Conservation (phyloP, 2,113 vertebrate species). For the Pungitius pungitius region DNA sequence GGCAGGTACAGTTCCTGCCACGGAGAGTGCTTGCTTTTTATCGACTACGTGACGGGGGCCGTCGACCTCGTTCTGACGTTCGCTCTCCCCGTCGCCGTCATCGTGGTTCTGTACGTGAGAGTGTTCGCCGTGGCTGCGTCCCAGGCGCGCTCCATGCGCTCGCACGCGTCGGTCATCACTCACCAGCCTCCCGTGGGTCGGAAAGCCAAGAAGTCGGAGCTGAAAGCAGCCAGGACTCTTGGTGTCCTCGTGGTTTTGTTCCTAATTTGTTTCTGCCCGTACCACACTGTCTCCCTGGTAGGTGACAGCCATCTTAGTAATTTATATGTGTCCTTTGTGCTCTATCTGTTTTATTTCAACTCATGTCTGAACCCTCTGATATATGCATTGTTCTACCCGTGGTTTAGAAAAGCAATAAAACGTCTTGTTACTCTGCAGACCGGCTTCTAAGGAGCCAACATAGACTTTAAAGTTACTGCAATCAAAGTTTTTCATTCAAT, state of each 20-base stretch:
- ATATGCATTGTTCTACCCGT: conserved; percentile 63
- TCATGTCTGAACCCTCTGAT: conserved; percentile 59
- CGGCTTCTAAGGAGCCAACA: neutral
- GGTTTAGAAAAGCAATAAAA: conserved; percentile 57
- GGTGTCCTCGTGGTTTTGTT: conserved; percentile 50
- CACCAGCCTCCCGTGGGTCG: neutral
- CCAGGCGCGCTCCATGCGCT: conserved; percentile 67
- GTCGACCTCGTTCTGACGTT: conserved; percentile 50
- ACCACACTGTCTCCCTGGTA: neutral
- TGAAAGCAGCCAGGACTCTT: conserved; percentile 65
- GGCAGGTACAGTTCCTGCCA: rapidly evolving
- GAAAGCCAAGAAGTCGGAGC: conserved; percentile 26
- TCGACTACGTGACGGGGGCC: neutral
- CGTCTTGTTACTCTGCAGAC: conserved; percentile 49
- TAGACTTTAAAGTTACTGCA: neutral
- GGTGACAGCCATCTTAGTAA: rapidly evolving
- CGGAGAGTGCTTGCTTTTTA: neutral
- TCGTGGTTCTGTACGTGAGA: conserved; percentile 46
- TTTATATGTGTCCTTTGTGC: neutral
- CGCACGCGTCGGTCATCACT: neutral
- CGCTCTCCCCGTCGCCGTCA: conserved; percentile 21
- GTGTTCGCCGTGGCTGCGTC: conserved; percentile 53
- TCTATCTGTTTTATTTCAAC: conserved; percentile 27
- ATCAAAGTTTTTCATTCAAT: neutral
- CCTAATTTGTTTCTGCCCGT: conserved; percentile 42